phyloP scores from a whole-genome alignment of 2,888 invertebrate species.

The Caenorhabditis japonica region DNA sequence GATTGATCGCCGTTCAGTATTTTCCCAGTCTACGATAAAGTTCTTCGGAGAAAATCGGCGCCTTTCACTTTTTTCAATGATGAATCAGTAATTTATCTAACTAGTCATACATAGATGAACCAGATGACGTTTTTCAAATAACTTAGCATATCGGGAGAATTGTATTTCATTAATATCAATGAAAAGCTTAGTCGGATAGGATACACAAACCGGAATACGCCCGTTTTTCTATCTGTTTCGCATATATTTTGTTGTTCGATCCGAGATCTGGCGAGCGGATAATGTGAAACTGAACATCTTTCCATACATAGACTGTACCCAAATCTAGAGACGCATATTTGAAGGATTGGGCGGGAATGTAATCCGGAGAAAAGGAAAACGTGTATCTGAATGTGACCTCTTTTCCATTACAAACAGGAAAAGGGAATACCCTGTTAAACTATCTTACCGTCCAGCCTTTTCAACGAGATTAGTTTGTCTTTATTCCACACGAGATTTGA shows the following conservation, averaged over 20 bases:
- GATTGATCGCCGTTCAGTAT: too few species aligned
- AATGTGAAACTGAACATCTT: constrained; percentile 41
- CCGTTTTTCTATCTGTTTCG: constrained; percentile 16
- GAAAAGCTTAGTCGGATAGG: too few species aligned
- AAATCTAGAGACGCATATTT: constrained; percentile 20
- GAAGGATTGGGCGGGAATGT: constrained; percentile 21
- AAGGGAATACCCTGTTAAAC: constrained; percentile 22
- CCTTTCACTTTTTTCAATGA: too few species aligned
- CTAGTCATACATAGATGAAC: too few species aligned
- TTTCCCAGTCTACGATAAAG: too few species aligned
- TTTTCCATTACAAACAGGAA: constrained; percentile 24
- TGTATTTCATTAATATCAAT: too few species aligned
- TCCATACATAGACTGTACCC: constrained; percentile 25
- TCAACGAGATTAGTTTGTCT: constrained; percentile 7
- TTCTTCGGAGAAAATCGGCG: too few species aligned
- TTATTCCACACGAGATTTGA: constrained; percentile 10
- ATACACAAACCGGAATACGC: constrained; percentile 29
- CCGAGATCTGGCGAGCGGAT: constrained; percentile 30
- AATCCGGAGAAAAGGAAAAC: constrained; percentile 32
- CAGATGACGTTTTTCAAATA: too few species aligned
- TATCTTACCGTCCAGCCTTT: constrained; percentile 39
- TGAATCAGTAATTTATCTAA: too few species aligned
- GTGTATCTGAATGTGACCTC: constrained; percentile 49
- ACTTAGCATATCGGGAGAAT: too few species aligned
- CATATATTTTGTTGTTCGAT: constrained; percentile 24